phyloP scores from a whole-genome alignment of 2,797 vertebrate genomes.

The Jordanella pulchra region DNA sequence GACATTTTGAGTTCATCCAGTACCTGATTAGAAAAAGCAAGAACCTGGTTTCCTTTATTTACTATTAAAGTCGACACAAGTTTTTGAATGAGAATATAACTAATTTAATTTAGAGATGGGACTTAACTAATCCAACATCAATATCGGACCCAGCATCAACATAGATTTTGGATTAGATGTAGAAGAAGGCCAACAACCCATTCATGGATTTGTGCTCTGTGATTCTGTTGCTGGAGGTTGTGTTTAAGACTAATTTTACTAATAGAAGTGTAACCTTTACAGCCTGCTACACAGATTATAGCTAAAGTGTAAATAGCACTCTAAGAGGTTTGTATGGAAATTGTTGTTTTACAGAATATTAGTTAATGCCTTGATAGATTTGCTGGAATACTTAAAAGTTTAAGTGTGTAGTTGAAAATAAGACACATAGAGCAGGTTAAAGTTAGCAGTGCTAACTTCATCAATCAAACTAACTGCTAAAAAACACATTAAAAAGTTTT shows the following conservation, averaged over 20 bases:
- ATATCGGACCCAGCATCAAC: background rate
- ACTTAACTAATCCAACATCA: background rate
- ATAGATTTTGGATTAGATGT: background rate
- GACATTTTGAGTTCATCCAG: slow-evolving; percentile 68
- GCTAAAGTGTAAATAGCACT: background rate
- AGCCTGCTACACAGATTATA: background rate
- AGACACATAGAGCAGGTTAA: no score
- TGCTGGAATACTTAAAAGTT: background rate
- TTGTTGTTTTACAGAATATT: background rate
- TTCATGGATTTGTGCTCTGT: background rate
- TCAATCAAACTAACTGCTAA: no score
- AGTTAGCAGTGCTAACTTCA: no score
- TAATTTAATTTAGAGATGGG: background rate
- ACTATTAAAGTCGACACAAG: background rate
- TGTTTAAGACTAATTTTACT: background rate
- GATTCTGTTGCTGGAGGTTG: background rate
- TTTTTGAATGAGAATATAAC: background rate
- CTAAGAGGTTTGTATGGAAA: background rate
- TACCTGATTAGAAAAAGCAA: slow-evolving; percentile 34
- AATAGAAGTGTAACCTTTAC: background rate
- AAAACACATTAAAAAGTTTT: no score
- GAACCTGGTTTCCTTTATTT: slow-evolving; percentile 14
- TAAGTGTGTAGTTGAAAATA: background rate
- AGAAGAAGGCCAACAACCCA: background rate
- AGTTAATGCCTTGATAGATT: background rate